Conservation (phyloP, 2,113 vertebrate species). For the Terrapene triunguis region DNA sequence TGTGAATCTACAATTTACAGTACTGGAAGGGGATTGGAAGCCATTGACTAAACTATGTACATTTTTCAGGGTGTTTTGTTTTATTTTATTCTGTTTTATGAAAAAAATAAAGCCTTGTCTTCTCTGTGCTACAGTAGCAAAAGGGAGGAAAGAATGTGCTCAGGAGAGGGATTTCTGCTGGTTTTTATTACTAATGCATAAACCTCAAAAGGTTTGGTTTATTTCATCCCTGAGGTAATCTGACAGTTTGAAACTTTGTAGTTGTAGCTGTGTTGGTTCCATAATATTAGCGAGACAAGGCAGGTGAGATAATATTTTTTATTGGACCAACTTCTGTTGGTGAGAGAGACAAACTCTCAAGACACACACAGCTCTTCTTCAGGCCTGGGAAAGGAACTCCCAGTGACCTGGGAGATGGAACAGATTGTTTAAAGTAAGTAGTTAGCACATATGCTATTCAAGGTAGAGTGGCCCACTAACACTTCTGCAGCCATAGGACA, state of each 20-base stretch:
- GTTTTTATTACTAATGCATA: not conserved
- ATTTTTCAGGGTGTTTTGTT: not conserved
- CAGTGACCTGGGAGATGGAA: not conserved
- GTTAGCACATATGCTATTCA: not conserved
- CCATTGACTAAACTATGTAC: not conserved
- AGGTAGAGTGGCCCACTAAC: not conserved
- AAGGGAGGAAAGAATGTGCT: not conserved
- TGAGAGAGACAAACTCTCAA: not conserved
- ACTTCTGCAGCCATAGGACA: not conserved
- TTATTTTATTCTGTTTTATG: not conserved
- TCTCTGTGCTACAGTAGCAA: fast-evolving
- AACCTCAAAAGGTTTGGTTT: not conserved
- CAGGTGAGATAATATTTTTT: not conserved
- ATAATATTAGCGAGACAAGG: not conserved
- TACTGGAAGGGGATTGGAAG: not conserved
- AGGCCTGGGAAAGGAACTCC: not conserved
- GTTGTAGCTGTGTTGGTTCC: not conserved
- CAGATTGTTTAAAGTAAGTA: not conserved
- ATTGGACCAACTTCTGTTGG: not conserved
- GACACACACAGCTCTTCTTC: not conserved
- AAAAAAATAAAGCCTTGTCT: not conserved
- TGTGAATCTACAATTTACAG: not conserved
- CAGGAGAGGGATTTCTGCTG: not conserved
- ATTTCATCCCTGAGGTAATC: not conserved
- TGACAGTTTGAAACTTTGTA: not conserved